phyloP scores from a whole-genome alignment of 2,888 invertebrate genomes.

The Agrochola circellaris region DNA sequence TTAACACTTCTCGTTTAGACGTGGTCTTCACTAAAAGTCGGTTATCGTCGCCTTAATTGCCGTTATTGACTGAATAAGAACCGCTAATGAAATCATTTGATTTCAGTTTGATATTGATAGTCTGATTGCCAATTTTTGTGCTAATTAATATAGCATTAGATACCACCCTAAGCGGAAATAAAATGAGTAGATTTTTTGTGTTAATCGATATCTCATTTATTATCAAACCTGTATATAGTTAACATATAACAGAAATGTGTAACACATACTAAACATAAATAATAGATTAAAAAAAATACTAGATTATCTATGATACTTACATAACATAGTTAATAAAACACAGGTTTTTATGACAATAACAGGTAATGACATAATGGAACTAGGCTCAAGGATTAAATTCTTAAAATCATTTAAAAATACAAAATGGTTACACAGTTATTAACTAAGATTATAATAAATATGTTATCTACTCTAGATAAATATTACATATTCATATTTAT shows the following conservation, averaged over 20 bases:
- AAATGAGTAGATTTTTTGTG: too few species aligned
- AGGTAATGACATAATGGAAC: neutral
- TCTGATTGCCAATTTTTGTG: too few species aligned
- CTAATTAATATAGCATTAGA: too few species aligned
- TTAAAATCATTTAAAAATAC: slow-evolving; percentile 54
- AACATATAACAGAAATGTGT: neutral
- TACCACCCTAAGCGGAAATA: too few species aligned
- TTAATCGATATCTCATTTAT: neutral
- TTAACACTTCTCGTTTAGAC: too few species aligned
- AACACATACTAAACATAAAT: neutral
- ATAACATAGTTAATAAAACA: slow-evolving; percentile 34
- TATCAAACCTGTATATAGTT: neutral
- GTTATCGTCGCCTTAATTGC: too few species aligned
- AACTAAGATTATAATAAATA: slow-evolving; percentile 33
- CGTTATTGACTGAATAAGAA: too few species aligned
- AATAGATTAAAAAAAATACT: slow-evolving; percentile 10
- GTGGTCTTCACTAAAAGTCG: too few species aligned
- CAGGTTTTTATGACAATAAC: slow-evolving; percentile 29
- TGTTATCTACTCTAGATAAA: slow-evolving; percentile 45
- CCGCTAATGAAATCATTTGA: too few species aligned
- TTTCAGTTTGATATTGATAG: too few species aligned
- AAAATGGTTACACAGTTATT: slow-evolving; percentile 35
- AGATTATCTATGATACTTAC: slow-evolving; percentile 6
- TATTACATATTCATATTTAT: slow-evolving; percentile 48
- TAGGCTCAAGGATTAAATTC: slow-evolving; percentile 21